phyloP scores from a whole-genome alignment of 2,888 invertebrate species.

The Myathropa florea region DNA sequence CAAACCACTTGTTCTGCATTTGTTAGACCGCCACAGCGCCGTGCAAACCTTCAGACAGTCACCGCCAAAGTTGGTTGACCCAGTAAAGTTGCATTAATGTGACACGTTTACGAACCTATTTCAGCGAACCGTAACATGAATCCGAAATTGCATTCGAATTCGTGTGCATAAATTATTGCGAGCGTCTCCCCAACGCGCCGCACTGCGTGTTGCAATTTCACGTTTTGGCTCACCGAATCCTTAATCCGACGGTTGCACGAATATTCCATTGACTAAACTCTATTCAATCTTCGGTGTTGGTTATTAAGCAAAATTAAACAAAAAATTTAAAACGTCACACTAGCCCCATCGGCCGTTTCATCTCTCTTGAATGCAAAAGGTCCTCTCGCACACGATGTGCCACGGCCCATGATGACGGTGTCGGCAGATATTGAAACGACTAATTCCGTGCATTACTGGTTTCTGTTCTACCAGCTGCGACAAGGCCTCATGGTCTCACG shows the following conservation, averaged over 20 bases:
- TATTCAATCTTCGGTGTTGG: conserved; percentile 6
- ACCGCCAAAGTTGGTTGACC: conserved; percentile 2
- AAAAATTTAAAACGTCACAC: conserved; percentile 18
- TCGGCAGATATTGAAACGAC: background rate
- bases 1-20: conserved; percentile 17
- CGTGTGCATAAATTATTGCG: conserved; percentile 28
- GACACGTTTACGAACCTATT: conserved; percentile 38
- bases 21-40: background rate
- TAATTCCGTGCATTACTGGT: conserved; percentile 22
- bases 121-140: conserved; percentile 25
- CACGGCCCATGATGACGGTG: background rate
- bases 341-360: conserved; percentile 16
- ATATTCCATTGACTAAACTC: conserved; percentile 27
- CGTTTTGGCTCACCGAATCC: conserved; percentile 29
- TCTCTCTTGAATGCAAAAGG: conserved; percentile 27
- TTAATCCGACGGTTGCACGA: conserved; percentile 3
- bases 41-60: background rate
- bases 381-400: background rate
- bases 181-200: background rate
- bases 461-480: conserved; percentile 13
- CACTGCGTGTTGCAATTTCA: conserved; percentile 46
- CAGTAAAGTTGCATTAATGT: conserved; percentile 48
- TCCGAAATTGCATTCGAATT: conserved; percentile 25
- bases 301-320: conserved; percentile 5
- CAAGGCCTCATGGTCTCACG: conserved; percentile 29